Conservation (phyloP, 1,140 invertebrate species). For the Apolygus lucorum region DNA sequence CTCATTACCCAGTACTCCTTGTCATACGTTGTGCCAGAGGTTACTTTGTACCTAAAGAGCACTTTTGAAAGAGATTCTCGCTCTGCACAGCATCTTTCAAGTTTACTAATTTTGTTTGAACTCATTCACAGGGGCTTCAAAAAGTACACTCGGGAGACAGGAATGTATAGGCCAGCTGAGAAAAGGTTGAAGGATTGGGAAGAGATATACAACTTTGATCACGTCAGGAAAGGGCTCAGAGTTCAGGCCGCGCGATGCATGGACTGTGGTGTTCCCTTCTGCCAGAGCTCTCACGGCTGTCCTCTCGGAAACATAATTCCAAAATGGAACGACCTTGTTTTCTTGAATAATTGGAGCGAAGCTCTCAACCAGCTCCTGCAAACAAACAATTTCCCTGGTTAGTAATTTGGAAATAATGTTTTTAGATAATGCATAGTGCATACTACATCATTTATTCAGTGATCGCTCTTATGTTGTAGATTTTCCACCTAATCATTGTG, state of each 20-base stretch:
- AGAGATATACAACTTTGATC: constrained; percentile 85
- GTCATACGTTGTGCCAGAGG: too few species aligned
- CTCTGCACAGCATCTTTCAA: too few species aligned
- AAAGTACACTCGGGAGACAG: constrained; percentile 84
- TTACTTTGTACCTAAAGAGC: too few species aligned
- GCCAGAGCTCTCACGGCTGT: constrained; percentile 93
- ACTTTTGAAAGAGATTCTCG: too few species aligned
- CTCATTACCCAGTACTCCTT: too few species aligned
- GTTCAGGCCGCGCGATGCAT: constrained; percentile 95
- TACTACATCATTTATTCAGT: too few species aligned
- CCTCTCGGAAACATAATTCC: constrained; percentile 98
- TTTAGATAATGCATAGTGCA: background rate
- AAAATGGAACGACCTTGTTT: constrained; percentile 97
- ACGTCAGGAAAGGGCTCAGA: constrained; percentile 77
- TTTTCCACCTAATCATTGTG: too few species aligned
- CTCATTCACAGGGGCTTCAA: constrained; percentile 83
- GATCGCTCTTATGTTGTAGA: too few species aligned
- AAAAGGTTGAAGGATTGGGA: constrained; percentile 89
- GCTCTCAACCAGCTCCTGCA: constrained; percentile 92
- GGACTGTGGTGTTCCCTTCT: constrained; percentile 99
- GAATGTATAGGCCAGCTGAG: constrained; percentile 71
- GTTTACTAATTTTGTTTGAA: too few species aligned
- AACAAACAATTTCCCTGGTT: constrained; percentile 95
- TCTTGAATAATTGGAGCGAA: constrained; percentile 90
- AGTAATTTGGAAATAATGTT: constrained; percentile 11